A percentile compares a stretch with the other conserved stretches of the same genome.
Conservation (phyloP, 2,797 vertebrate genomes). For the Galago senegalensis region DNA sequence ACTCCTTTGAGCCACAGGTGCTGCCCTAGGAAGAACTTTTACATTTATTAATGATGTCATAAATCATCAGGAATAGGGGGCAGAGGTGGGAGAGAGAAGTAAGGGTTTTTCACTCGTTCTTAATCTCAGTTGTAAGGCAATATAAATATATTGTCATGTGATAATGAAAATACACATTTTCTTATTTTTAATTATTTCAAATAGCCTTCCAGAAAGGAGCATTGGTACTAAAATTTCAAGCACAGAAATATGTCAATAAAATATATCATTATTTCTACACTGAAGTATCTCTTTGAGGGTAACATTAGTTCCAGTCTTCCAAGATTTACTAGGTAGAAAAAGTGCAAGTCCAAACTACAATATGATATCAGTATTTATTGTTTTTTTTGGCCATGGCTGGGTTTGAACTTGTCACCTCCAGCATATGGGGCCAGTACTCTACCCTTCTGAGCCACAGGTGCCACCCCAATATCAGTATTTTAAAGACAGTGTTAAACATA, state of each 20-base stretch:
- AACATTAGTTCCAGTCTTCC: background rate
- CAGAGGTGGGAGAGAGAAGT: background rate
- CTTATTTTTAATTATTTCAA: background rate
- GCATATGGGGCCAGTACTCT: too few species aligned
- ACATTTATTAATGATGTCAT: background rate
- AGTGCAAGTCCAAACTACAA: background rate
- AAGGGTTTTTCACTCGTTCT: background rate
- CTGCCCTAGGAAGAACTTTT: background rate
- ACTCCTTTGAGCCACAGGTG: too few species aligned
- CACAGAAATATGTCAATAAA: background rate
- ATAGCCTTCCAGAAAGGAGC: background rate
- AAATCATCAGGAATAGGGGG: background rate
- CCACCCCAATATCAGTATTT: background rate
- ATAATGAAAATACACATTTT: conserved; percentile 12
- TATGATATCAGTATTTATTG: background rate
- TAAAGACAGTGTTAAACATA: background rate
- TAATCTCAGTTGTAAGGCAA: background rate
- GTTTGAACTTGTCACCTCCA: too few species aligned
- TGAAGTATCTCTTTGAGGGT: background rate
- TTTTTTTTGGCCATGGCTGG: too few species aligned
- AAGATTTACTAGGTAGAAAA: background rate
- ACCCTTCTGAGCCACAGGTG: too few species aligned
- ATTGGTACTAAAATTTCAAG: conserved; percentile 2
- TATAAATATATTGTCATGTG: background rate
- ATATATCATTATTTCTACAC: background rate